Evolutionary conservation across 2,113 vertebrate genomes (phyloP), one percentile per base, ranked within the genome.

Genomic region (Sterrhoptilus dennistouni): DNA sequence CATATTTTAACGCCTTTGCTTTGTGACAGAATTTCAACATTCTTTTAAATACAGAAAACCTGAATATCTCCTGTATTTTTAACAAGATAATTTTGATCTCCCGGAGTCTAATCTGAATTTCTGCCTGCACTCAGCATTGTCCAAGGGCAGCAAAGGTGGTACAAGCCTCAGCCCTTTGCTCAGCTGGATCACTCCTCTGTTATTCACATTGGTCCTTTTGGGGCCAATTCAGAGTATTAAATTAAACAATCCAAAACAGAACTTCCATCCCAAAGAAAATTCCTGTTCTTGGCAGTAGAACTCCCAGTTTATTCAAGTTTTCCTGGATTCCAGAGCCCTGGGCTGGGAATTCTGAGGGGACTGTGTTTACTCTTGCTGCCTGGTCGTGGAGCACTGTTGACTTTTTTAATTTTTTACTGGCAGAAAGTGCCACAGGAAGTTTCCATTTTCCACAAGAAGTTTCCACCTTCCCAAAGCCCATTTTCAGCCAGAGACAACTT

Each of bases 211-310:
- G 63, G 8, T 27, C n/a, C 33, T 70, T 63, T 65, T 18, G 4
- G 38, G 53, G 22, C 24, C 16, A 65, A 0, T 14, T 36, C 36
- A 19, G 16, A 49, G 2, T 4, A 3, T 56, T 12, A 15, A 19
- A 33, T 3, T 38, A 38, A 38, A 3, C 1, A 12, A 33, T 7
- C 16, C 38, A 83, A 89, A n/a, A 0, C 1, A 5, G 19, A 69
- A 47, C n/a, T 83, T 49, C 12, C 7, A 2, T 42, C 22, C 9
- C 40, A 16, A 24, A 42, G n/a, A 40, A 40, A 75, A 45, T 25
- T 19, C 22, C 42, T 40, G 33, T 31, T 3, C 15, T 79, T 52
- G 36, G 53, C 44, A 42, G 44, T 1, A 66, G 35, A 81, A 14
- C 1, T 6, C 27, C 9, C 23, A 12, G 10, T 78, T 90, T 28